These are phyloP conservation scores for Glandiceps talaboti DNA, from an alignment of 53 echinoderm and acorn worm species.

Conservation along the genomic window DNA sequence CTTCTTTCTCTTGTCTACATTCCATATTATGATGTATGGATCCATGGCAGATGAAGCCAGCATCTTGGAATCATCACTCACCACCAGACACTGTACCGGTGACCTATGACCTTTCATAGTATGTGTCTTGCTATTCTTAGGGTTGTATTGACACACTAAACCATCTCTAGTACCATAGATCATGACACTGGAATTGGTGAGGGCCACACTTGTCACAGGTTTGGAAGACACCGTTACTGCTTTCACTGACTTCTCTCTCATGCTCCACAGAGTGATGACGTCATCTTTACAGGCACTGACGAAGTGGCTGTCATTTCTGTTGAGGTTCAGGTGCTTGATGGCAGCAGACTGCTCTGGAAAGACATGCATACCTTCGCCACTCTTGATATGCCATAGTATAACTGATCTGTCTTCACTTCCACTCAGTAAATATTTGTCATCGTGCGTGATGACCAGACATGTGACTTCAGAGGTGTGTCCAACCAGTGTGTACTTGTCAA, in stretches of 20 bases:
- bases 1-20: constrained; percentile 5
- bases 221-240: not conserved
- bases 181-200: not conserved
- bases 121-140: not conserved
- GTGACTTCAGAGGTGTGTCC: constrained; percentile 18
- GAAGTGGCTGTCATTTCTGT: constrained; percentile 12
- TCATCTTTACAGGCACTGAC: constrained; percentile 6
- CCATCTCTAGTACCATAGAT: constrained; percentile 9
- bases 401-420: constrained; percentile 22
- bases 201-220: not conserved
- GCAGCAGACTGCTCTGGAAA: constrained; percentile 11
- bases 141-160: not conserved
- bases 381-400: constrained; percentile 30
- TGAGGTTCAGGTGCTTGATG: constrained; percentile 5
- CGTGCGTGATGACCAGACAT: constrained; percentile 16
- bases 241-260: not conserved
- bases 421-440: constrained; percentile 17
- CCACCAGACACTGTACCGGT: constrained; percentile 10
- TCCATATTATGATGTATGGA: constrained; percentile 17
- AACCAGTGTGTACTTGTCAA: constrained; percentile 2
- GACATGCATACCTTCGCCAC: constrained; percentile 14
- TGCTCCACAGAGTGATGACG: constrained; percentile 12
- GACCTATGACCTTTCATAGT: constrained; percentile 18
- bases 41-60: constrained; percentile 19
- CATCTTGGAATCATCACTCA: constrained; percentile 18